These are phyloP conservation scores for Zhuqinia jingwanae DNA, from an alignment of 2,888 invertebrate species.

Conservation along the genomic window DNA sequence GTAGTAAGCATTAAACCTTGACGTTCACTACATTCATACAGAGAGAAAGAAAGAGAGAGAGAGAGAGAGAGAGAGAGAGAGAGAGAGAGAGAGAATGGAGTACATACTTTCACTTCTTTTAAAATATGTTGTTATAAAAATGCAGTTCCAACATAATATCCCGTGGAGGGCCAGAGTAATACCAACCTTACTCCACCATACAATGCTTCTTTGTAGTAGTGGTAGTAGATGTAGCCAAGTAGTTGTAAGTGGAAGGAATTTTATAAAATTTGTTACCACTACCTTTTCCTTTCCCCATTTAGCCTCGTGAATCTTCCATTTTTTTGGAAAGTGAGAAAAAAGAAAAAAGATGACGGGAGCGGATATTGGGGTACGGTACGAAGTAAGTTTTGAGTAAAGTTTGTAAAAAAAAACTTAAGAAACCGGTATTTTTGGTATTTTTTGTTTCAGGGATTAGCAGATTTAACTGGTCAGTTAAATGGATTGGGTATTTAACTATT, in stretches of 20 bases:
- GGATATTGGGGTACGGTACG: constrained; percentile 66
- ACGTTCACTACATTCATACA: background rate
- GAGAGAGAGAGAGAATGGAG: too few relatives aligned
- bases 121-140: background rate
- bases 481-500: too few relatives aligned
- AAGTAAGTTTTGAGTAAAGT: constrained; percentile 61
- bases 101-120: background rate
- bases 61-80: too few relatives aligned
- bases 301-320: constrained; percentile 63
- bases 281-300: constrained; percentile 36
- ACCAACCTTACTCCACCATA: background rate
- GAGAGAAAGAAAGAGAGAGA: too few relatives aligned
- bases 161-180: background rate
- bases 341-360: constrained; percentile 62
- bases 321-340: constrained; percentile 58
- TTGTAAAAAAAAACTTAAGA: constrained; percentile 60
- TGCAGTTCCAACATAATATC: background rate
- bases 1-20: constrained; percentile 34
- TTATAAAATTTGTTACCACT: constrained; percentile 63
- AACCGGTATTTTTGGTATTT: constrained; percentile 20
- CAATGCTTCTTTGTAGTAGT: background rate
- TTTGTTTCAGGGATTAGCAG: background rate
- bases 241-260: constrained; percentile 64
- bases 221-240: background rate
- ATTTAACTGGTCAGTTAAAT: too few relatives aligned